Evolutionary conservation across 2,113 vertebrate genomes (phyloP), one percentile per base, ranked within the genome.

Genomic region (Rafetus swinhoei): DNA sequence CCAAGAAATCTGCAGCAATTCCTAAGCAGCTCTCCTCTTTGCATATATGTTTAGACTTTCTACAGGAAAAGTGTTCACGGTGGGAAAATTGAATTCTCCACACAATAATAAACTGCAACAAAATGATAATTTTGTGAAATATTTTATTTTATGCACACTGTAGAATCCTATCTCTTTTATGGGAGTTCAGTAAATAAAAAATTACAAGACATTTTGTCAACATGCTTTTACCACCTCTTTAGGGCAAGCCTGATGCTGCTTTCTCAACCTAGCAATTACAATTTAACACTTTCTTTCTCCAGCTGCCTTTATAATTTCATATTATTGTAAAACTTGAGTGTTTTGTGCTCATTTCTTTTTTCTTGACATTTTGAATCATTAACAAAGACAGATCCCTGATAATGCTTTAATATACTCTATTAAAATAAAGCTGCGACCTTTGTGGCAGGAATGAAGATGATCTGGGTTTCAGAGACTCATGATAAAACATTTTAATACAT

Each of bases 141-240:
- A 92, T 94, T 88, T 97, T 95, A 90, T 95, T 93, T 93, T 96
- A 92, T 94, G 59, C n/a, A 62, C 77, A 65, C 84, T 95, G 94
- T 91, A 91, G 29, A 96, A 90, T 94, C 18, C 54, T 79, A 88
- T 96, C 90, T 94, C 7, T 52, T 92, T 96, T 96, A 86, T 92
- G 59, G 97, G 90, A 95, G 54, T 18, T 91, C 80, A 95, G n/a
- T 8, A 65, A 53, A 90, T 65, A 12, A 84, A 9, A 90, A 82
- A 21, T 80, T 90, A 24, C 2, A 93, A 87, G 65, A 80, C 22
- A 92, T 89, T 77, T 94, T 84, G 55, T 84, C 39, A 94, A 81
- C 29, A 16, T 90, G 56, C 86, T 83, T 91, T 96, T 94, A 76
- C 27, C 94, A 56, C 35, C 84, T 85, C 90, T 92, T 39, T 86